Base-by-base conservation (phyloP, 2,888 invertebrate species). In the Dynastes hyllus region DNA sequence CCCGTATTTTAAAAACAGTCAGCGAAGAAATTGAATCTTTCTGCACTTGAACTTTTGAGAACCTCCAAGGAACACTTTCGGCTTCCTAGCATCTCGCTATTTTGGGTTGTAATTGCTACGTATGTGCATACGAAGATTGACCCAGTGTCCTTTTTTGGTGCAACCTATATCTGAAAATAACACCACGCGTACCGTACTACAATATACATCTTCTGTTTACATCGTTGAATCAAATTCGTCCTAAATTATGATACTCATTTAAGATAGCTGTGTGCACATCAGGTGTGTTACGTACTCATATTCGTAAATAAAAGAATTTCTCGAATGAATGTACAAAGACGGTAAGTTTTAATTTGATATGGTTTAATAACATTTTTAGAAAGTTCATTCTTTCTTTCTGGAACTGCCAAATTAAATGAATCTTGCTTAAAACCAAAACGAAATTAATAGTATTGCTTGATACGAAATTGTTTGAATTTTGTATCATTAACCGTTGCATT, bases 61-160 rank as follows among this genome's bases (percentile, higher is more conserved):
- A 55, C 40, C 22, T 37, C 32, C 32, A 0, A 37, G 32, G 32
- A 37, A 37, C 32, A 37, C 22, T 73, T 58, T 58, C 73, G 32
- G 73, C 32, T 37, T 71, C 37, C 5, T 55, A 71, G 9, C 55
- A 2, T 1, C 6, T n/a, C 6, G 58, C 27, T 71, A 71, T 71
- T 71, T 71, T 32, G 55, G 11, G 58, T 73, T 40, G 37, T 37
- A 73, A 53, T 29, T 70, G 37, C 37, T 50, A 11, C 50, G 45
- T 50, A 45, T 32, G 16, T 45, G 32, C 65, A 2, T 67, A 32
- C 67, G n/a, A 3, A 67, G n/a, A 55, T 45, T 61, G 73, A 73
- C 58, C 73, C 16, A 71, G 58, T 73, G 40, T 58, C 58, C 73
- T 73, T 73, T 71, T 73, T 73, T 73, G 73, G 73, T 58, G 58